Conservation (phyloP, 1,140 invertebrate species). For the Dendrolimus punctatus region DNA sequence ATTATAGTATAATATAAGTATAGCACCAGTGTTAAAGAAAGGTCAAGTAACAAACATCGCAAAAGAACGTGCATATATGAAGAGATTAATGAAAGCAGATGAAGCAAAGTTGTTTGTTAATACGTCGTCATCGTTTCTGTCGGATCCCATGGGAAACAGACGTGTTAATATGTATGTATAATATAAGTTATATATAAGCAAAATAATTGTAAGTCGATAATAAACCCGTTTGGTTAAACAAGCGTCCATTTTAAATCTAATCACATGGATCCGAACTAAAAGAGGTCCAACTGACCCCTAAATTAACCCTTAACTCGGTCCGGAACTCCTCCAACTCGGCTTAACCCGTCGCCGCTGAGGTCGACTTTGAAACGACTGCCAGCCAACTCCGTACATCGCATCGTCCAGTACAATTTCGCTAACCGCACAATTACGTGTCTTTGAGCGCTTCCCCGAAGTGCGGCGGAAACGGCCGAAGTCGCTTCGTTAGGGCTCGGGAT, state of each 20-base stretch:
- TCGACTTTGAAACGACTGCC: slow-evolving; percentile 38
- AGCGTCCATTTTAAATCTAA: slow-evolving; percentile 5
- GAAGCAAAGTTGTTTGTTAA: no score
- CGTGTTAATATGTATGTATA: no score
- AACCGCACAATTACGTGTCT: slow-evolving; percentile 62
- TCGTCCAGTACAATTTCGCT: slow-evolving; percentile 47
- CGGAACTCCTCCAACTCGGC: slow-evolving; percentile 21
- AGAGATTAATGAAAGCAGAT: no score
- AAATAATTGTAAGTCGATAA: no score
- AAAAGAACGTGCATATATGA: no score
- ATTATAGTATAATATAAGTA: no score
- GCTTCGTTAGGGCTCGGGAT: slow-evolving; percentile 62
- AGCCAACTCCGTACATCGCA: slow-evolving; percentile 34
- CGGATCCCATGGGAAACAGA: no score
- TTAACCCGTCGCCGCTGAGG: slow-evolving; percentile 21
- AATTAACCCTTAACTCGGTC: slow-evolving; percentile 23
- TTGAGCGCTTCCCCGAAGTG: slow-evolving; percentile 43
- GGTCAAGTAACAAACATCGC: no score
- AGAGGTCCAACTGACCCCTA: slow-evolving; percentile 18
- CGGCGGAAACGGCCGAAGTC: slow-evolving; percentile 56
- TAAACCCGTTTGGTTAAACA: not conserved
- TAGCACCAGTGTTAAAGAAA: no score
- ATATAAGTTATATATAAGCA: no score
- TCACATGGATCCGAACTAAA: slow-evolving; percentile 13
- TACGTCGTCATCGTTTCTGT: no score